Conservation (phyloP, 2,797 vertebrate genomes). For the Anas acuta region DNA sequence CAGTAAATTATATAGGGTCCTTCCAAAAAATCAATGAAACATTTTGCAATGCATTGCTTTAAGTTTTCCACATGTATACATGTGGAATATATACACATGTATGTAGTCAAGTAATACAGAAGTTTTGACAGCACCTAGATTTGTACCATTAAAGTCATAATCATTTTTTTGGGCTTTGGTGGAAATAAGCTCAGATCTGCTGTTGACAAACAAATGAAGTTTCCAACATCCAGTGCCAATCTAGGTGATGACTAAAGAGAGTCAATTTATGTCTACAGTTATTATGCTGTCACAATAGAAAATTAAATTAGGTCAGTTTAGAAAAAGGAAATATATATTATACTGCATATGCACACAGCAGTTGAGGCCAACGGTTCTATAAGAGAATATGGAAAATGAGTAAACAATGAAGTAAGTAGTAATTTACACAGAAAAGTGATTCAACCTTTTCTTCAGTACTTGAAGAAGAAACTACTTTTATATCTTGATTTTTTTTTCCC, state of each 20-base stretch:
- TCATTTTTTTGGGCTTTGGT: background rate
- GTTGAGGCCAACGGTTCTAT: background rate
- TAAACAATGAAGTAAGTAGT: background rate
- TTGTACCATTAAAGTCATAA: background rate
- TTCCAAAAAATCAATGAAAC: background rate
- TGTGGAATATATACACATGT: too few species aligned
- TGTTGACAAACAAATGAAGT: background rate
- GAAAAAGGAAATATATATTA: background rate
- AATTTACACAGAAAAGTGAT: background rate
- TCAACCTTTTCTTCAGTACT: background rate
- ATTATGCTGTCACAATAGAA: background rate
- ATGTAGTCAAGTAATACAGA: background rate
- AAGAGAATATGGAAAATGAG: background rate
- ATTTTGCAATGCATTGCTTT: background rate
- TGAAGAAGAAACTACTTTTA: background rate
- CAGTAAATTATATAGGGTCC: background rate
- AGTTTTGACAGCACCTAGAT: background rate
- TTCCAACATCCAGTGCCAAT: accelerated
- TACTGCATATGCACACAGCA: background rate
- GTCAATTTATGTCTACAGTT: background rate
- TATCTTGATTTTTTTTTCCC: background rate
- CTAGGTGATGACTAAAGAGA: background rate
- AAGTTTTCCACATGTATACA: background rate
- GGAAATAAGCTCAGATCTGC: background rate
- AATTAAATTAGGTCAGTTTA: background rate